A percentile compares a stretch with the other conserved stretches of the same genome.
Evolutionary conservation across 2,888 invertebrate genomes (phyloP).

Genomic region (Choristoneura rosaceana): DNA sequence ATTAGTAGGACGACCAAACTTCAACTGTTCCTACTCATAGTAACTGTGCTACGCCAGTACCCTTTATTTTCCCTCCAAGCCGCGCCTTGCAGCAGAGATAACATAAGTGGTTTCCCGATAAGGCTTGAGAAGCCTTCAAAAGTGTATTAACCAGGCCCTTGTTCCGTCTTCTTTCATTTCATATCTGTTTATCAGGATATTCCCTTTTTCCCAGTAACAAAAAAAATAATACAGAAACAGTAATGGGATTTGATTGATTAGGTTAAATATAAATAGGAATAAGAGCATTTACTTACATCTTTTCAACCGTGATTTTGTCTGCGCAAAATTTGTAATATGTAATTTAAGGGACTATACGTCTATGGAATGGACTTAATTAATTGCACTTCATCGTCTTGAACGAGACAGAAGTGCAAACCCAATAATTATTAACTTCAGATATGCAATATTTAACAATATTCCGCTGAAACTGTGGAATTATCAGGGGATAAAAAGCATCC

Average conservation of each 20-base stretch:
- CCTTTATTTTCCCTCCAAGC: slow-evolving; percentile 49
- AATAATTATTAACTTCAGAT: too few species aligned
- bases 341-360: too few species aligned
- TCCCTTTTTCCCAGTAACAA: slow-evolving; percentile 40
- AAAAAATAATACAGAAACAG: slow-evolving; percentile 30
- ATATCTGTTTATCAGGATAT: slow-evolving; percentile 52
- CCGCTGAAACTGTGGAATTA: too few species aligned
- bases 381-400: too few species aligned
- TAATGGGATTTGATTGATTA: slow-evolving; percentile 18
- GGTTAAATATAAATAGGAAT: slow-evolving; percentile 1
- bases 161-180: slow-evolving; percentile 50
- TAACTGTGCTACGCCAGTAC: slow-evolving; percentile 40
- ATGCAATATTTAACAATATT: too few species aligned
- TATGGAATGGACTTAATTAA: too few species aligned
- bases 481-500: too few species aligned
- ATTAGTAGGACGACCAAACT: too few species aligned
- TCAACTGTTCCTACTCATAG: too few species aligned
- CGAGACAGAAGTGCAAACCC: too few species aligned
- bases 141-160: slow-evolving; percentile 58
- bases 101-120: slow-evolving; percentile 58
- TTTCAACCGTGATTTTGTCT: not conserved
- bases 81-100: slow-evolving; percentile 58
- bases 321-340: too few species aligned
- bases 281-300: not conserved
- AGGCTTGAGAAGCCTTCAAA: slow-evolving; percentile 58